Percentiles rank a stretch among this genome's conserved stretches.
Evolutionary conservation across 2,113 vertebrate species (phyloP).

Genomic region (Lucifuga dentata): DNA sequence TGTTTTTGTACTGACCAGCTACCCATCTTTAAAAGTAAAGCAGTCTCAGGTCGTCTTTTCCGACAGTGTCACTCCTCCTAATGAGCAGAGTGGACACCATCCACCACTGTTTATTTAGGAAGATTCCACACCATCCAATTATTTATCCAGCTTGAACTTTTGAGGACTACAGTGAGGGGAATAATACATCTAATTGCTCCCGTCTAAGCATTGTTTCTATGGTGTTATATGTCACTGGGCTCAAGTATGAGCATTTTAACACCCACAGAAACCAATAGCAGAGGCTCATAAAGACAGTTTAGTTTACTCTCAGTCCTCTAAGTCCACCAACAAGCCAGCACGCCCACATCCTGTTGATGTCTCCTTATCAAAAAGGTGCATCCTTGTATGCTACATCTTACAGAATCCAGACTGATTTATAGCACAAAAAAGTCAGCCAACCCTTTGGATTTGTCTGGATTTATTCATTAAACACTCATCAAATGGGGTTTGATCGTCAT

Average conservation of each 20-base stretch:
- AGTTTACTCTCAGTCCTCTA: no score
- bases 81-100: conserved; percentile 49
- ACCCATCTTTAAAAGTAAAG: conserved; percentile 28
- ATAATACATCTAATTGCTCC: not conserved
- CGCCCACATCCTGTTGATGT: no score
- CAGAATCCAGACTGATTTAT: no score
- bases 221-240: not conserved
- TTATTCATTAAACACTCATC: no score
- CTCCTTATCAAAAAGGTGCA: no score
- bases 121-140: conserved; percentile 48
- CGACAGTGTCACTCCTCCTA: conserved; percentile 34
- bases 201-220: not conserved
- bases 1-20: conserved; percentile 34
- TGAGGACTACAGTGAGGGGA: not conserved
- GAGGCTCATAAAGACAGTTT: not conserved
- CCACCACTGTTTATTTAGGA: conserved; percentile 30
- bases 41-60: conserved; percentile 51
- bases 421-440: no score
- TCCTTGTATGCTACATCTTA: no score
- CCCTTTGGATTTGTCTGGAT: no score
- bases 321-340: no score
- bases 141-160: conserved; percentile 35
- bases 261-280: not conserved
- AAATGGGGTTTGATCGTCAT: no score
- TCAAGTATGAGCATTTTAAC: not conserved